These are phyloP conservation scores for Chouioia cunea DNA, from an alignment of 2,888 invertebrate genomes.

Conservation along the genomic window DNA sequence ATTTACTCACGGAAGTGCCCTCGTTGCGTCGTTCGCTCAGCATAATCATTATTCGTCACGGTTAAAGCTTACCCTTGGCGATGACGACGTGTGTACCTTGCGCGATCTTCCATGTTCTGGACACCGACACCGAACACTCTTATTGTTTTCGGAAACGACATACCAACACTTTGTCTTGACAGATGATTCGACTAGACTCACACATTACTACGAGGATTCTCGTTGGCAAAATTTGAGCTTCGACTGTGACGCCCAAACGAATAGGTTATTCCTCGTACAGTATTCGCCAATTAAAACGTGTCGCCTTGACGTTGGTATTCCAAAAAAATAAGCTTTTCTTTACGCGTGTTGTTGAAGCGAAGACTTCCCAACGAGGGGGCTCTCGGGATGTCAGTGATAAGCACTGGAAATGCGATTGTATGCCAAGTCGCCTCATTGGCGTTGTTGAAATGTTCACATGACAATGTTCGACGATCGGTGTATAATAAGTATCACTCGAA, in stretches of 20 bases:
- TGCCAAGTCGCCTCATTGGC: not conserved
- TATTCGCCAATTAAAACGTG: too few species aligned
- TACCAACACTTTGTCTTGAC: constrained; percentile 45
- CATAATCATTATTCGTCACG: not conserved
- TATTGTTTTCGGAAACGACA: constrained; percentile 22
- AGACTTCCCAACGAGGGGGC: not conserved
- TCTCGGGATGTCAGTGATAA: constrained; percentile 56
- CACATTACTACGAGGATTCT: not conserved
- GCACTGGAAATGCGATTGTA: constrained; percentile 54
- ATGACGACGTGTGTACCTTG: constrained; percentile 5
- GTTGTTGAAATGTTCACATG: too few species aligned
- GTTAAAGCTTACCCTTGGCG: constrained; percentile 6
- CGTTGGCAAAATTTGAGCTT: not conserved
- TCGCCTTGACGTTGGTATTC: too few species aligned
- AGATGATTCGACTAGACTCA: constrained; percentile 57
- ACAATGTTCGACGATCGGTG: constrained; percentile 41
- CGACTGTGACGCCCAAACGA: too few species aligned
- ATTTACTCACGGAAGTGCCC: constrained; percentile 1
- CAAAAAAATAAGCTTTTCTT: too few species aligned
- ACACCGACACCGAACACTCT: constrained; percentile 19
- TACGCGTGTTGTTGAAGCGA: too few species aligned
- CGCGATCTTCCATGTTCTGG: constrained; percentile 5
- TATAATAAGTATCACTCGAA: constrained; percentile 25
- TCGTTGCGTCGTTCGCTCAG: constrained; percentile 4
- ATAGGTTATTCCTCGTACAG: too few species aligned